These are phyloP conservation scores for Buceros bicornis DNA, from an alignment of 2,797 vertebrate genomes.

Conservation along the genomic window DNA sequence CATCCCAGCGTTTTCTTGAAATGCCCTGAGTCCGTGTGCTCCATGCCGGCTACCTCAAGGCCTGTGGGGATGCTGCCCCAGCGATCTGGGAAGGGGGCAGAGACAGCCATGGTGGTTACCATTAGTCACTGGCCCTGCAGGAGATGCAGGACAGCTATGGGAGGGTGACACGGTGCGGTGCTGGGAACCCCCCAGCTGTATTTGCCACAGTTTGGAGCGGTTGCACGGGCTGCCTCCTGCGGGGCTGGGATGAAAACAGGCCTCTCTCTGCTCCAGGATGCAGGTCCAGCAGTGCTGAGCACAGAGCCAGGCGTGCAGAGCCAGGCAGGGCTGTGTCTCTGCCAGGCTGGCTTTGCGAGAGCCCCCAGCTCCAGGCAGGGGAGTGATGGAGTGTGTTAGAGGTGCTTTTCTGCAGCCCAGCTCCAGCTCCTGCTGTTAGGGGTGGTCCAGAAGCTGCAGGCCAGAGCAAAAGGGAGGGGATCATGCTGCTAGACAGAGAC, in stretches of 20 bases:
- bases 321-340: neutral
- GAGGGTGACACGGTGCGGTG: neutral
- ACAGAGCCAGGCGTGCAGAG: accelerated
- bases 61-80: neutral
- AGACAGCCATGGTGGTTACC: neutral
- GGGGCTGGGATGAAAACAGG: neutral
- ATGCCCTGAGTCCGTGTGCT: accelerated
- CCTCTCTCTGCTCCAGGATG: neutral
- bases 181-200: neutral
- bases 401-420: neutral
- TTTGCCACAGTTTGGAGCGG: neutral
- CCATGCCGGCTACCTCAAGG: accelerated
- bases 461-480: neutral
- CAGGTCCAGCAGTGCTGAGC: neutral
- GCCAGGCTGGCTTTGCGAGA: accelerated
- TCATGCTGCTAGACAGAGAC: neutral
- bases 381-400: accelerated
- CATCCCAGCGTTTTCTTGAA: neutral
- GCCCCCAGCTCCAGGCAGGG: neutral
- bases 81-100: accelerated
- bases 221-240: neutral
- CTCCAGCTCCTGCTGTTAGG: accelerated
- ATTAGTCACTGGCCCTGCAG: accelerated
- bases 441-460: neutral
- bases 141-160: accelerated